Conservation (phyloP, 2,113 vertebrate species). For the Rhizomys pruinosus region DNA sequence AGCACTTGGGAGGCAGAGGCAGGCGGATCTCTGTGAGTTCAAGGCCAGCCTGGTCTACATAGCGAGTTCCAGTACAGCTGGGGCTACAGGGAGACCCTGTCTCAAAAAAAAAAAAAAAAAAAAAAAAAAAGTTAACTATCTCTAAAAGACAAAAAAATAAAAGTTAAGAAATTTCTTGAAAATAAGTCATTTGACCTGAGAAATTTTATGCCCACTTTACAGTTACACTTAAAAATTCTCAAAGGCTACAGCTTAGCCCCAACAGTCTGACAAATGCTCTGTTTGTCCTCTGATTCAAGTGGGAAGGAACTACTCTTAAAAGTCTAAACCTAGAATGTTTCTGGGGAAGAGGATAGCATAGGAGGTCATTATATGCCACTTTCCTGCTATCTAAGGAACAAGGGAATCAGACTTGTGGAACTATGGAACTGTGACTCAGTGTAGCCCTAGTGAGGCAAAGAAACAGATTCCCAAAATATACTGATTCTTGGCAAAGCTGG, state of each 20-base stretch:
- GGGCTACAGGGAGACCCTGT: too few relatives aligned
- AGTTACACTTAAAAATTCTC: constrained; percentile 41
- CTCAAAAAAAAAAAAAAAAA: too few relatives aligned
- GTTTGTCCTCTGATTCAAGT: constrained; percentile 12
- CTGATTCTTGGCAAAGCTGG: constrained; percentile 61
- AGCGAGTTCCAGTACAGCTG: too few relatives aligned
- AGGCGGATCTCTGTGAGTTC: too few relatives aligned
- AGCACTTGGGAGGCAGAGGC: too few relatives aligned
- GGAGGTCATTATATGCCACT: constrained; percentile 5
- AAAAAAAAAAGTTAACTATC: too few relatives aligned
- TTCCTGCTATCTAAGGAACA: constrained; percentile 53
- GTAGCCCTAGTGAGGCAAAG: constrained; percentile 52
- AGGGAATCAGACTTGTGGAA: constrained; percentile 54
- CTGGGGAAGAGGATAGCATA: not conserved
- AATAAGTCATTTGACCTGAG: constrained; percentile 36
- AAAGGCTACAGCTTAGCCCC: constrained; percentile 22
- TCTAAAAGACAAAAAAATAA: too few relatives aligned
- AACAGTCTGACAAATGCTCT: not conserved
- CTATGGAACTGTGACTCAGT: constrained; percentile 72
- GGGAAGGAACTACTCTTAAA: constrained; percentile 1
- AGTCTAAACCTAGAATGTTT: constrained; percentile 6
- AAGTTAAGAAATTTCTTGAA: constrained; percentile 15
- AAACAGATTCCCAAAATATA: constrained; percentile 71
- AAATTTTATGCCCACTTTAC: constrained; percentile 44
- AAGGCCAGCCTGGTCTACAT: too few relatives aligned